These are phyloP conservation scores for Anthophora plumipes DNA, from an alignment of 2,888 invertebrate species.

Conservation along the genomic window DNA sequence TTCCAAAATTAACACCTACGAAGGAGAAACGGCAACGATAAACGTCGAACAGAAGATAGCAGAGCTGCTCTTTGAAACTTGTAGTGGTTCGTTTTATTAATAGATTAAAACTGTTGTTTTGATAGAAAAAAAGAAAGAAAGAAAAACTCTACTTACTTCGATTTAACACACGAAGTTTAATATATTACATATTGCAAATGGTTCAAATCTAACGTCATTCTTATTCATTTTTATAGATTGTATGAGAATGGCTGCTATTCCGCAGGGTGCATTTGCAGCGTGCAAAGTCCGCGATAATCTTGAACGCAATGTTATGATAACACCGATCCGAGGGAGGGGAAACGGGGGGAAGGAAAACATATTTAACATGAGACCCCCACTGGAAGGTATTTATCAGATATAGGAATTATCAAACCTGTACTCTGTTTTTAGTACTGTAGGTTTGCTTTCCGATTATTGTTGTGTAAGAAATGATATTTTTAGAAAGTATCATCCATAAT, in stretches of 20 bases:
- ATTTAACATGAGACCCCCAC: slow-evolving; percentile 61
- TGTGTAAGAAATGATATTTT: not conserved
- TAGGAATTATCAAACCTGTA: not conserved
- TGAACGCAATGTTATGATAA: slow-evolving; percentile 70
- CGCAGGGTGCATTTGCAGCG: slow-evolving; percentile 91
- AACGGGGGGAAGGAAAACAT: slow-evolving; percentile 55
- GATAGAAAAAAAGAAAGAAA: no score
- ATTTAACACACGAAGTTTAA: not conserved
- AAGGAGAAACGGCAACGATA: slow-evolving; percentile 21
- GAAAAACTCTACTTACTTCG: not conserved
- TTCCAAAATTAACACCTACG: slow-evolving; percentile 13
- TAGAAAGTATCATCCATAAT: not conserved
- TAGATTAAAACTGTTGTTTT: not conserved
- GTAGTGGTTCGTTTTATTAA: slow-evolving; percentile 70
- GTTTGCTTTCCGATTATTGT: not conserved
- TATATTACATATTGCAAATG: not conserved
- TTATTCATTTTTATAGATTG: slow-evolving; percentile 70
- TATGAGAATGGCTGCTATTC: slow-evolving; percentile 89
- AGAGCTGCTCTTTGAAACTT: slow-evolving; percentile 74
- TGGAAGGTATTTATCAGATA: slow-evolving; percentile 57
- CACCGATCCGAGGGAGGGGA: slow-evolving; percentile 38
- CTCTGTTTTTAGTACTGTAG: not conserved
- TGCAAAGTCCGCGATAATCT: slow-evolving; percentile 88
- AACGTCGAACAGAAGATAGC: slow-evolving; percentile 62
- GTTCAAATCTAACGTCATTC: not conserved